These are phyloP conservation scores for Pachyseris speciosa DNA, from an alignment of 64 coral and sea anemone genomes.

Conservation along the genomic window DNA sequence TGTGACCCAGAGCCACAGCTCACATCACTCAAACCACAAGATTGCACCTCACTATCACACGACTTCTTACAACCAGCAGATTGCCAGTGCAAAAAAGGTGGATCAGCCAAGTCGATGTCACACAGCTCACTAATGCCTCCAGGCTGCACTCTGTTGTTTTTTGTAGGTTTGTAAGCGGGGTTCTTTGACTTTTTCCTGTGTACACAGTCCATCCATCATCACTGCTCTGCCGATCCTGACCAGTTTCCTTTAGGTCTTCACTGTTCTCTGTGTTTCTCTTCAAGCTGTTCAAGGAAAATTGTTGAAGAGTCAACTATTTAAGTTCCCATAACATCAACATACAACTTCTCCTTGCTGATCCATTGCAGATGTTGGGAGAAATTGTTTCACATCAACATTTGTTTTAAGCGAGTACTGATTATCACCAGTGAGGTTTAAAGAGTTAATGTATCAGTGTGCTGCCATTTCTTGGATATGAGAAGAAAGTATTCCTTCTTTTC, in stretches of 20 bases:
- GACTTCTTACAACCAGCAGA: background rate
- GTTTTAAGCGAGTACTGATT: too few relatives aligned
- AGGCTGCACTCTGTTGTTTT: background rate
- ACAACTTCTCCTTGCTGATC: too few relatives aligned
- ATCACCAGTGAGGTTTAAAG: too few relatives aligned
- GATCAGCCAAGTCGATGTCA: background rate
- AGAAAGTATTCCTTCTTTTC: too few relatives aligned
- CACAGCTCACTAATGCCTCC: background rate
- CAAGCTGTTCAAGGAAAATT: background rate
- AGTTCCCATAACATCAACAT: too few relatives aligned
- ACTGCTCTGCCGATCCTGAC: background rate
- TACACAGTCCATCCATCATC: background rate
- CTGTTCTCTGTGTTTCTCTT: background rate
- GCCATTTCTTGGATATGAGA: too few relatives aligned
- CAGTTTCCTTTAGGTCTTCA: too few relatives aligned
- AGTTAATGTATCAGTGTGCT: too few relatives aligned
- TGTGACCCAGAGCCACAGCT: background rate
- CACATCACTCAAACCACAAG: background rate
- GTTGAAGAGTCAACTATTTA: too few relatives aligned
- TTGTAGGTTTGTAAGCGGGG: background rate
- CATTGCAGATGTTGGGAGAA: too few relatives aligned
- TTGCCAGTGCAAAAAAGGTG: background rate
- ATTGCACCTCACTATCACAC: background rate
- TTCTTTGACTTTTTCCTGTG: background rate
- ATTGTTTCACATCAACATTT: too few relatives aligned